Base-by-base conservation (phyloP, 1,140 invertebrate genomes). In the Drosophila nannoptera region DNA sequence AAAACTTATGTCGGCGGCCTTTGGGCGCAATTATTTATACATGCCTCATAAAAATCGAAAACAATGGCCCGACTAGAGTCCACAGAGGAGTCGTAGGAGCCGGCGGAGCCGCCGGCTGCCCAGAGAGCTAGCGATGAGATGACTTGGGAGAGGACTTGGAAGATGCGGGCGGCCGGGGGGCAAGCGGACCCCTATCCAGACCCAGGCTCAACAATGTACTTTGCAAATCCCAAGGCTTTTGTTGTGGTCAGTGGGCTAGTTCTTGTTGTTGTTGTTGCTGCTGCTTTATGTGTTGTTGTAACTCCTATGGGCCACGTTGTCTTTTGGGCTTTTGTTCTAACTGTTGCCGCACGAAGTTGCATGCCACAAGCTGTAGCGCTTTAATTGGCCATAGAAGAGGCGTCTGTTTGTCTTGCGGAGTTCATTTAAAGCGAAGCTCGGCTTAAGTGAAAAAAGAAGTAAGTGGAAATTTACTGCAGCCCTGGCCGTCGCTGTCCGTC, bases 11-110 rank as follows among this genome's bases (percentile, higher is more conserved):
- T 86, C 77, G 81, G 82, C 81, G 81, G 81, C 81, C 81, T 86
- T 86, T 86, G 81, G 81, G 81, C 81, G 81, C 81, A 86, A 86
- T 86, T 86, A 86, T 86, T 86, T 86, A 86, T 86, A 86, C 81
- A 86, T 86, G 81, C 77, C 81, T 86, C 81, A 86, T 86, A 86
- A 86, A 86, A 86, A 86, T 86, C 81, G 74, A 86, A 86, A 84
- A 86, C 81, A 86, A 86, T 86, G 81, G 78, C 42, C 55, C 22
- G 63, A 49, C 71, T 56, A 55, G 49, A 58, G 12, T n/a, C n/a
- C 31, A 8, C 43, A 58, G 31, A 64, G 38, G 8, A 54, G 33
- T 9, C 16, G 9, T 2, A 9, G 16, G 0, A 4, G 29, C n/a
- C 0, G 29, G 31, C 40, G 11, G 22, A 22, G 22, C 22, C 22